These are phyloP conservation scores for Alethe castanea DNA, from an alignment of 2,113 vertebrate genomes.

Conservation along the genomic window DNA sequence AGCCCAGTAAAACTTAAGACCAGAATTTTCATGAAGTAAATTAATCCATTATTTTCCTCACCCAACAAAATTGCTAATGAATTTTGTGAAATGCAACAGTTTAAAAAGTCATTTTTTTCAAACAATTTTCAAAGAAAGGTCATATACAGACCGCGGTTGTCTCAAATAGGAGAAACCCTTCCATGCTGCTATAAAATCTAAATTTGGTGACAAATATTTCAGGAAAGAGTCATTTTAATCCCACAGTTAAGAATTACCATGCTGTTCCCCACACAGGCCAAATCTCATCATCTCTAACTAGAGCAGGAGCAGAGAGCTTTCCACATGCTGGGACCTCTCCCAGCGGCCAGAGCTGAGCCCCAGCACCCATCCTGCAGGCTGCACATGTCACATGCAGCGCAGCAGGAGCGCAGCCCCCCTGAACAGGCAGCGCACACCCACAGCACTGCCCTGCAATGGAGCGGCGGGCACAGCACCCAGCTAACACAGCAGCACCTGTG, in stretches of 20 bases:
- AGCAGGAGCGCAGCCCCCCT: background rate
- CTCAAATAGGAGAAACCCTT: background rate
- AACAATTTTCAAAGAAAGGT: background rate
- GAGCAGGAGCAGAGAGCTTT: background rate
- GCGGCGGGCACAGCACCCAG: background rate
- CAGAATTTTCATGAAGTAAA: background rate
- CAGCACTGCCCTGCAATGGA: background rate
- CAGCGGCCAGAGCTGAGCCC: background rate
- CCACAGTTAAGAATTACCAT: background rate
- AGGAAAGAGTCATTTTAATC: background rate
- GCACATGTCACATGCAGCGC: background rate
- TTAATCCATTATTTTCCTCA: background rate
- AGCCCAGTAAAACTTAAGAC: background rate
- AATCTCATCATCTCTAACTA: background rate
- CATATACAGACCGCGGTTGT: background rate
- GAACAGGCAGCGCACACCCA: too few species aligned
- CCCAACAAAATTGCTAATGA: background rate
- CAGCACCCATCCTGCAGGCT: background rate
- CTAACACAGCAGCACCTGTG: background rate
- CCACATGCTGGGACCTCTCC: background rate
- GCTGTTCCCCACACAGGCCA: background rate
- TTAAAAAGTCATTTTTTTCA: background rate
- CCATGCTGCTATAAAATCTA: background rate
- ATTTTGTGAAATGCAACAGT: background rate
- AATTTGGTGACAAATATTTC: background rate